Conservation (phyloP, 2,113 vertebrate species). For the Alligator sinensis region DNA sequence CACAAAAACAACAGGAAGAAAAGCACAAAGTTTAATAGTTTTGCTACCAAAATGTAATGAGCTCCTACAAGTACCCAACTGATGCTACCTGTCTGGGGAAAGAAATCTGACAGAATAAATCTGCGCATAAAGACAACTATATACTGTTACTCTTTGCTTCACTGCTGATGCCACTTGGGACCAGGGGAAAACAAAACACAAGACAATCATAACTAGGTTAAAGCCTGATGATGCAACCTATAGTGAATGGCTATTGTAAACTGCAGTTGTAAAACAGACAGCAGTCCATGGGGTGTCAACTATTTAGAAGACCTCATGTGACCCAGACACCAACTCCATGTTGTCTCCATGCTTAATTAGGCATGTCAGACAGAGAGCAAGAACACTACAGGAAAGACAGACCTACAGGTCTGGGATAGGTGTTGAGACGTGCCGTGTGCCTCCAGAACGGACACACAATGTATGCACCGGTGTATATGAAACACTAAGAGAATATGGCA, state of each 20-base stretch:
- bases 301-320: background rate
- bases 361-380: background rate
- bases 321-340: background rate
- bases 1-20: constrained; percentile 31
- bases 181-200: background rate
- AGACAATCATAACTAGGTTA: background rate
- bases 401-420: background rate
- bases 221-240: background rate
- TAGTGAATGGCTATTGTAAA: background rate
- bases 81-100: background rate
- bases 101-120: background rate
- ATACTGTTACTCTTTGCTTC: background rate
- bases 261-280: background rate
- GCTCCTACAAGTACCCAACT: background rate
- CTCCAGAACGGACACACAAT: background rate
- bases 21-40: constrained; percentile 19
- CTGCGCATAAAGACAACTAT: background rate
- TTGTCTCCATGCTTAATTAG: background rate
- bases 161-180: background rate
- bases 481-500: background rate
- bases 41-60: constrained; percentile 1
- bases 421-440: background rate
- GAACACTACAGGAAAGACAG: background rate
- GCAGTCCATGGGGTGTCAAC: background rate
- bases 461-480: background rate